A percentile compares a stretch with the other conserved stretches of the same genome.
phyloP scores from a whole-genome alignment of 2,113 vertebrate genomes.

The Tympanuchus pallidicinctus region DNA sequence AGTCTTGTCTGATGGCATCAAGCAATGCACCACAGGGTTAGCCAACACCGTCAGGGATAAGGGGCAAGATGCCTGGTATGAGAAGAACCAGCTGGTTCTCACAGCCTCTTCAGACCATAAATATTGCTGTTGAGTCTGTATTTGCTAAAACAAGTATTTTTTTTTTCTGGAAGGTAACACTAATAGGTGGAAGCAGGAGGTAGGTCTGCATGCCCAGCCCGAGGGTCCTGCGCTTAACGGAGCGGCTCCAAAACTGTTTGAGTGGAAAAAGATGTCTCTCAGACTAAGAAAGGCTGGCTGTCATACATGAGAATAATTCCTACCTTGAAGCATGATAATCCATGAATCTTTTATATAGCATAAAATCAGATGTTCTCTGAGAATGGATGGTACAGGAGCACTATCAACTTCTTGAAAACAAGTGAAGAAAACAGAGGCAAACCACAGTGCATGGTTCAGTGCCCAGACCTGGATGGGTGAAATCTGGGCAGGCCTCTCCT shows the following conservation, averaged over 20 bases:
- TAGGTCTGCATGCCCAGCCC: neutral
- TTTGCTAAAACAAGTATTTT: neutral
- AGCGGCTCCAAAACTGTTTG: accelerated
- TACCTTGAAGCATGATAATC: neutral
- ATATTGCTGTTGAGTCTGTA: neutral
- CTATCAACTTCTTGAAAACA: neutral
- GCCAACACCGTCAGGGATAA: neutral
- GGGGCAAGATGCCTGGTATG: neutral
- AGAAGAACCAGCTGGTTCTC: neutral
- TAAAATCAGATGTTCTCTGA: neutral
- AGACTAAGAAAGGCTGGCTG: neutral
- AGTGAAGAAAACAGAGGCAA: neutral
- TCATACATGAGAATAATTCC: neutral
- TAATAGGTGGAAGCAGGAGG: neutral
- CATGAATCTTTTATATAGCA: neutral
- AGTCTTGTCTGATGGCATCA: neutral
- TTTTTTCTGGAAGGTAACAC: neutral
- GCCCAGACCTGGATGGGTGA: neutral
- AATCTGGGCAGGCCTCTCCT: neutral
- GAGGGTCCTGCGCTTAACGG: neutral
- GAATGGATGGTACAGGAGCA: neutral
- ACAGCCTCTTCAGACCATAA: neutral
- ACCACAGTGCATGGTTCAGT: neutral
- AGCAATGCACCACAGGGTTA: neutral
- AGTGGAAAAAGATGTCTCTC: neutral